Conservation (phyloP, 2,797 vertebrate species). For the Rhincodon typus region DNA sequence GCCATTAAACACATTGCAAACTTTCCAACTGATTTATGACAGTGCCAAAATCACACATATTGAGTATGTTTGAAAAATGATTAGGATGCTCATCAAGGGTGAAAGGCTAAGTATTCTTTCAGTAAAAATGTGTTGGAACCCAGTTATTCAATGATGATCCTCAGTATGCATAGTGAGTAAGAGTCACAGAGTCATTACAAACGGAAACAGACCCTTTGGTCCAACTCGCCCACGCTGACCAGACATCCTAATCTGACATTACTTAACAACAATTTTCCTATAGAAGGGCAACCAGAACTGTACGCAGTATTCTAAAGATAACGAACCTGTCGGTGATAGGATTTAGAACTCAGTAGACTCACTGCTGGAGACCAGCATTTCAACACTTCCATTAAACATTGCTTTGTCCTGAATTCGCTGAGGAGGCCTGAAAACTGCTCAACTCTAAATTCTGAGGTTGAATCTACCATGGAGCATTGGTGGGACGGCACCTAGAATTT, state of each 20-base stretch:
- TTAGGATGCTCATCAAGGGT: no score
- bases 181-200: no score
- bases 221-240: no score
- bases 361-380: neutral
- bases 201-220: no score
- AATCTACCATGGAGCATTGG: neutral
- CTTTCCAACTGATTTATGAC: neutral
- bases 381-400: neutral
- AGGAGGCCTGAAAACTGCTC: neutral
- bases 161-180: neutral
- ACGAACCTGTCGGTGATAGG: neutral
- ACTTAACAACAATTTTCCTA: no score
- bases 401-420: neutral
- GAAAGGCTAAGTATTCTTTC: neutral
- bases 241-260: no score
- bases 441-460: neutral
- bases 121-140: neutral
- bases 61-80: neutral
- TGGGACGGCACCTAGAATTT: neutral
- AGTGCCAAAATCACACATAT: neutral
- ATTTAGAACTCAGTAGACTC: neutral
- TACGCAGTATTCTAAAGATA: neutral
- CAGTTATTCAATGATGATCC: neutral
- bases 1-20: neutral
- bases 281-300: no score